Base-by-base conservation (phyloP, 2,113 vertebrate genomes). In the Psettodes erumei region DNA sequence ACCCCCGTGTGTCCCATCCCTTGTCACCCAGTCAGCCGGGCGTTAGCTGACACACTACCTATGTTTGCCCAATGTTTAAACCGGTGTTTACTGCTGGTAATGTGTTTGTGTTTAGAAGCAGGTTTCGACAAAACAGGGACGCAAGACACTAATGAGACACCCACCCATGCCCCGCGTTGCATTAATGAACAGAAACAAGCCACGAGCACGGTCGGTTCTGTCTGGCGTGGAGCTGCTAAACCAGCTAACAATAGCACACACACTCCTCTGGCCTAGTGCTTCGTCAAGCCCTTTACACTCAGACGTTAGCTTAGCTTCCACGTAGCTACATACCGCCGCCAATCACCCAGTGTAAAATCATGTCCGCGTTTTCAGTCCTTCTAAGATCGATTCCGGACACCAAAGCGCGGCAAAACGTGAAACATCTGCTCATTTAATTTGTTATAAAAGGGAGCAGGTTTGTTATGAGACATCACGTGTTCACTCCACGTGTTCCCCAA, bases 381-480 rank as follows among this genome's bases (percentile, higher is more conserved):
- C 4, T 0, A 5, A 4, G 0, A 2, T 13, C 1, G 0, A 2
- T 12, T 0, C 0, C 4, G 0, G 1, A n/a, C 35, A 1, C 6
- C 0, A 0, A 45, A 71, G 54, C 13, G 1, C 1, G 0, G 0
- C 13, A 19, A 11, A 19, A 15, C 10, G 0, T 6, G 3, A 60
- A 32, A 53, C 64, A 43, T 35, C 13, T 28, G 27, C 12, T 35
- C 5, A 25, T 82, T 82, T 79, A 79, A 73, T 50, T 13, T 11
- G 1, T 28, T 10, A 18, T 18, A 35, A 71, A 77, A 86, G 65
- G 1, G 25, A 47, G 59, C 67, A 71, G 71, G 77, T 87, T 92
- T 93, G 89, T 92, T 92, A 8, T 93, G 87, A 81, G 76, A 62
- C 76, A 13, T 93, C 94, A 94, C 93, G 92, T 94, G 94, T 90